These are phyloP conservation scores for Lamellibrachia luymesi DNA, from an alignment of 1,140 invertebrate species.

Conservation along the genomic window DNA sequence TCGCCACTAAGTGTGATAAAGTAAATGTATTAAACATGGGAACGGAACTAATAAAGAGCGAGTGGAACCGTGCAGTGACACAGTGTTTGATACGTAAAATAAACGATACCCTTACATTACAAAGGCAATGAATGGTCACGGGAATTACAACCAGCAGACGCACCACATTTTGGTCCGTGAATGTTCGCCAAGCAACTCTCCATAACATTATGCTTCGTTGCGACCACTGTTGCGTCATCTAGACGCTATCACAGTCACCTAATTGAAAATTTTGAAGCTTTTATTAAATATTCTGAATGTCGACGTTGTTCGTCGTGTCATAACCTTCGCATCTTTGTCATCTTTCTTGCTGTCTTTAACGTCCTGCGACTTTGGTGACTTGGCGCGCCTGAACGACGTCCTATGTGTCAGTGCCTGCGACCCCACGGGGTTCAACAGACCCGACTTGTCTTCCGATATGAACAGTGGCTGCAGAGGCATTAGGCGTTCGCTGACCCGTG, in stretches of 20 bases:
- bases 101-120: not conserved
- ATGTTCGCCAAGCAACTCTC: not conserved
- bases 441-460: conserved; percentile 44
- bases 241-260: conserved; percentile 10
- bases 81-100: not conserved
- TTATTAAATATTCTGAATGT: conserved; percentile 17
- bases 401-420: not conserved
- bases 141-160: not conserved
- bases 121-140: not conserved
- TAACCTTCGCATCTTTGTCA: not conserved
- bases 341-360: conserved; percentile 1
- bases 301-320: not conserved
- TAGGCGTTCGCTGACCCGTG: conserved; percentile 44
- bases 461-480: conserved; percentile 42
- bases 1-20: not conserved
- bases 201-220: not conserved
- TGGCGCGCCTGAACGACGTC: not conserved
- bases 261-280: conserved; percentile 21
- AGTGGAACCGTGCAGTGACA: not conserved
- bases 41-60: not conserved
- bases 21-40: too few species aligned
- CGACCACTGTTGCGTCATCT: not conserved
- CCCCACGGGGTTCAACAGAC: not conserved
- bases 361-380: conserved; percentile 8
- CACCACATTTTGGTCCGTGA: not conserved